phyloP scores from a whole-genome alignment of 2,113 vertebrate species.

The Edolisoma coerulescens region DNA sequence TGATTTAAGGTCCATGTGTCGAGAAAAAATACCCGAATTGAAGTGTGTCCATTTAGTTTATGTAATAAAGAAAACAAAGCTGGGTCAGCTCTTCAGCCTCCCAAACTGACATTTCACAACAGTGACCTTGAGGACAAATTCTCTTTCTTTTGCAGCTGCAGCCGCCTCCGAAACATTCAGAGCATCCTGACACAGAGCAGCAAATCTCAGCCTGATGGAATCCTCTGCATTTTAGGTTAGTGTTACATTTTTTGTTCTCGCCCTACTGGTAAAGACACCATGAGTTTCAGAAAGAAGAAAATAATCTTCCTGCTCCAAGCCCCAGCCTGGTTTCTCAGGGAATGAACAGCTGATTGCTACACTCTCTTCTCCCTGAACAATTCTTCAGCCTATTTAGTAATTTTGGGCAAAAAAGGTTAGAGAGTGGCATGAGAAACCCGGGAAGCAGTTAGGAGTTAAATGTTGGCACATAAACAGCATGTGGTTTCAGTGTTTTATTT shows the following conservation, averaged over 20 bases:
- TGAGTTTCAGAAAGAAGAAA: background rate
- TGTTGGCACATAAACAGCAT: background rate
- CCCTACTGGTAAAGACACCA: background rate
- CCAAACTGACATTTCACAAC: background rate
- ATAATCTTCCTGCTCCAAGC: background rate
- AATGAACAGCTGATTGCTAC: background rate
- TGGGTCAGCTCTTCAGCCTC: background rate
- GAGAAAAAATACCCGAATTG: background rate
- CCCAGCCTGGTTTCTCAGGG: background rate
- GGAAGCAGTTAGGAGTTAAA: background rate
- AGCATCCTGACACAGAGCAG: constrained; percentile 80
- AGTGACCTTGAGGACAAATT: background rate
- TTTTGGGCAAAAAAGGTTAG: background rate
- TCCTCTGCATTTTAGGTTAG: constrained; percentile 92
- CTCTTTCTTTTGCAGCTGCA: constrained; percentile 78
- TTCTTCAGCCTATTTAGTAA: background rate
- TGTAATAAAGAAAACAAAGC: background rate
- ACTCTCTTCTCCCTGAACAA: background rate
- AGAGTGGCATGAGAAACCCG: background rate
- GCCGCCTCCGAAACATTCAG: constrained; percentile 88
- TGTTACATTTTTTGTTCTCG: background rate
- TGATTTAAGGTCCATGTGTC: background rate
- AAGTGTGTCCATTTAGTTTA: background rate
- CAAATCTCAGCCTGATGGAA: constrained; percentile 83
- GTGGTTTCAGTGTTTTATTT: background rate